Evolutionary conservation across 2,113 vertebrate genomes (phyloP).

Genomic region (Micromys minutus): DNA sequence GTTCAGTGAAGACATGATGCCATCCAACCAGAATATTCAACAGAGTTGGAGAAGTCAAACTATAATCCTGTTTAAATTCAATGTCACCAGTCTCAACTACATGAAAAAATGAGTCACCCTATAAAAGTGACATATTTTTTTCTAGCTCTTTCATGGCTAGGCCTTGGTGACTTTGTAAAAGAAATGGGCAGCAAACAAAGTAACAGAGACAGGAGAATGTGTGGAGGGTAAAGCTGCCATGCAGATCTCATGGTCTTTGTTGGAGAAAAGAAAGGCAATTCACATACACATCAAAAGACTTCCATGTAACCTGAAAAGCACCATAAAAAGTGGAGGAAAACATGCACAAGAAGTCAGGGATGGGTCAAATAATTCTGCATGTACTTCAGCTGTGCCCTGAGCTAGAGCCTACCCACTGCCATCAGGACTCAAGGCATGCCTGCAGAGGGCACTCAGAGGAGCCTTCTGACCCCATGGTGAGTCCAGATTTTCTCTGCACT

Average conservation of each 20-base stretch:
- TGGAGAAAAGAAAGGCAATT: neutral
- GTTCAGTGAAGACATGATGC: neutral
- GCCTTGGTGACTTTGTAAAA: neutral
- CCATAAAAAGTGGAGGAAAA: too few relatives aligned
- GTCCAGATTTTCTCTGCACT: too few relatives aligned
- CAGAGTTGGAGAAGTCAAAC: neutral
- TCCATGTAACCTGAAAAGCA: too few relatives aligned
- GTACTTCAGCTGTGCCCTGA: too few relatives aligned
- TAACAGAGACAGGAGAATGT: neutral
- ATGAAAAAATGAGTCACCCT: neutral
- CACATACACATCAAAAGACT: neutral
- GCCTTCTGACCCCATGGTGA: too few relatives aligned
- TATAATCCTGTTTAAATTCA: neutral
- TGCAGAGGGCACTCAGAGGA: too few relatives aligned
- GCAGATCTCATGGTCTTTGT: neutral
- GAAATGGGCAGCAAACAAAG: neutral
- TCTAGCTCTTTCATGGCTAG: neutral
- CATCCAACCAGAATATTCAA: neutral
- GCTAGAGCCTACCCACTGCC: too few relatives aligned
- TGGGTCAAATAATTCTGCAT: neutral
- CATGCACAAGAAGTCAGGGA: accelerated
- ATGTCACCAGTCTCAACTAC: neutral
- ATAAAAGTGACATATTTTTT: neutral
- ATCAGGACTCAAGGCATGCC: too few relatives aligned
- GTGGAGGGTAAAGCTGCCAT: too few relatives aligned